These are phyloP conservation scores for Hiodon alosoides DNA, from an alignment of 2,113 vertebrate species.

Conservation along the genomic window DNA sequence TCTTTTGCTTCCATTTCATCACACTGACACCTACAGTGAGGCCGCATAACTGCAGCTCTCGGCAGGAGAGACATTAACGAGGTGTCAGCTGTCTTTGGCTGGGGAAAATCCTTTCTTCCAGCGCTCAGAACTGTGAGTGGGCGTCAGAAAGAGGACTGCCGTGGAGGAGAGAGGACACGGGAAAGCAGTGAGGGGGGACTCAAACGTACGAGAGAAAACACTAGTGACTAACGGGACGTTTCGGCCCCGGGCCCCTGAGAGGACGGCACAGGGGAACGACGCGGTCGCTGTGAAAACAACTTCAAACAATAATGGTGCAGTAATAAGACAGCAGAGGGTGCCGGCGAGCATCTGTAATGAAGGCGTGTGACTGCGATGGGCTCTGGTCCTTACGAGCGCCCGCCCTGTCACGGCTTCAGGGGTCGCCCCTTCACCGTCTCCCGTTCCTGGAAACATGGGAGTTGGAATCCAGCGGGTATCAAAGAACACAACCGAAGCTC, in stretches of 20 bases:
- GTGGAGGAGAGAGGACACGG: too few relatives aligned
- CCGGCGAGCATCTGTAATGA: neutral
- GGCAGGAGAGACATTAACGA: too few relatives aligned
- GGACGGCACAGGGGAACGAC: neutral
- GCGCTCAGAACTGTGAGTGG: too few relatives aligned
- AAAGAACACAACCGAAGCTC: conserved; percentile 67
- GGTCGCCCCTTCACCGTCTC: neutral
- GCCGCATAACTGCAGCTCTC: neutral
- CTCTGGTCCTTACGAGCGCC: neutral
- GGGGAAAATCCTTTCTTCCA: too few relatives aligned
- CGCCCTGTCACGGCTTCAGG: neutral
- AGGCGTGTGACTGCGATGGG: neutral
- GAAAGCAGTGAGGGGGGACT: too few relatives aligned
- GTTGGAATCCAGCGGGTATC: conserved; percentile 63
- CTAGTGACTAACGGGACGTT: too few relatives aligned
- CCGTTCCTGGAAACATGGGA: conserved; percentile 53
- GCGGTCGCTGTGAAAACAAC: too few relatives aligned
- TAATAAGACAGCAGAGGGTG: neutral
- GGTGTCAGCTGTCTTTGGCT: too few relatives aligned
- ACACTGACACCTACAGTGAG: neutral
- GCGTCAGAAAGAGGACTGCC: too few relatives aligned
- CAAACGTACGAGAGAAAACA: too few relatives aligned
- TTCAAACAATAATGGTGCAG: neutral
- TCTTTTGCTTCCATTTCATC: too few relatives aligned
- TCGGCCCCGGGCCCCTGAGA: too few relatives aligned